Percentiles rank a stretch among this genome's conserved stretches.
Conservation (phyloP, 1,140 invertebrate species). For the Calephelis virginiensis region DNA sequence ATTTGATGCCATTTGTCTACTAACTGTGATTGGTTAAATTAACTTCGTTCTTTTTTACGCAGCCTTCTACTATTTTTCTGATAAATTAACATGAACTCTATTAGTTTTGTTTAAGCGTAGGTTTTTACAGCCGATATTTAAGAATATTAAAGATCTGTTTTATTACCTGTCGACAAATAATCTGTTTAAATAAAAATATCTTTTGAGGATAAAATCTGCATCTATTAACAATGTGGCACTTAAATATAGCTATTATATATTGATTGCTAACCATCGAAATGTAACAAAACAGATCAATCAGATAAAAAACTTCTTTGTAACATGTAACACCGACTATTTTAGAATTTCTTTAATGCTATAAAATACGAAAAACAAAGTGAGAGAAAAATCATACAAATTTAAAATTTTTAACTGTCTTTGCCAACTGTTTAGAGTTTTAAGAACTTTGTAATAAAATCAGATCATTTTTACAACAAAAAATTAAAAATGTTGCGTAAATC, state of each 20-base stretch:
- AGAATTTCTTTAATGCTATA: not conserved
- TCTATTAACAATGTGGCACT: not conserved
- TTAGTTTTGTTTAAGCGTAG: conserved; percentile 19
- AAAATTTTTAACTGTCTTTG: too few relatives aligned
- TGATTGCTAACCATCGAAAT: not conserved
- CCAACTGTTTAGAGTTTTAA: not conserved
- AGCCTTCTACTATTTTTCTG: not conserved
- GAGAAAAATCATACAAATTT: not conserved
- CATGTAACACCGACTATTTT: conserved; percentile 10
- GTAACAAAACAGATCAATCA: not conserved
- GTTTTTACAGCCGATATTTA: conserved; percentile 21
- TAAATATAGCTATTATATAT: conserved; percentile 6
- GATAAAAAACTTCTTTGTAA: not conserved
- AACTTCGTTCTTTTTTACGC: not conserved
- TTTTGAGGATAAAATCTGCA: conserved; percentile 2
- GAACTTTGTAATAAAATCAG: not conserved
- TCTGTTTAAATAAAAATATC: conserved; percentile 7
- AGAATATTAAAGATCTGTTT: conserved; percentile 1
- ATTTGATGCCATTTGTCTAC: not conserved
- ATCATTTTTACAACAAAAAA: not conserved
- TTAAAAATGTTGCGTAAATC: not conserved
- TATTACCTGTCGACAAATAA: too few relatives aligned
- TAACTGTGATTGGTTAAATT: not conserved
- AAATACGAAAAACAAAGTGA: not conserved
- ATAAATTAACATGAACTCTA: conserved; percentile 8